Percentiles rank a stretch among this genome's conserved stretches.
phyloP scores from a whole-genome alignment of 2,888 invertebrate genomes.

The Amphimallon solstitiale region DNA sequence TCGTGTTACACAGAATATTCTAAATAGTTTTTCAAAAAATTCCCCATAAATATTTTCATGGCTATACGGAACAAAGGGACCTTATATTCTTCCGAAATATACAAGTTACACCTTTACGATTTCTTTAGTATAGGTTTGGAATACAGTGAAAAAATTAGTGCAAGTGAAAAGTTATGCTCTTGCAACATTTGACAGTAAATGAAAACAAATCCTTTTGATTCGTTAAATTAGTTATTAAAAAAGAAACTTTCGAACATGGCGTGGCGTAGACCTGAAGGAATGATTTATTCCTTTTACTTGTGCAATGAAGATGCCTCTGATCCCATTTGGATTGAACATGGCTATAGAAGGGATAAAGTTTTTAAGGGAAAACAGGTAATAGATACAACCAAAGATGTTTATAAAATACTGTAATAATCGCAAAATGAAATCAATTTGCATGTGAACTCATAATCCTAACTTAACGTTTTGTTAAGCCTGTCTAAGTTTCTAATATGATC shows the following conservation, averaged over 20 bases:
- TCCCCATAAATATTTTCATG: constrained; percentile 28
- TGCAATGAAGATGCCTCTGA: constrained; percentile 38
- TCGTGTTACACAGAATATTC: no score
- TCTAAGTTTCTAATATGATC: no score
- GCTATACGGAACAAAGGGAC: constrained; percentile 32
- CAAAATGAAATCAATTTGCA: no score
- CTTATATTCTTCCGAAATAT: constrained; percentile 32
- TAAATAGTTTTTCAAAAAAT: no score
- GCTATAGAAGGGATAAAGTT: constrained; percentile 17
- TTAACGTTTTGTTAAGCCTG: no score
- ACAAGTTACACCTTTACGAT: constrained; percentile 35
- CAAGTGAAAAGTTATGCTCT: background rate
- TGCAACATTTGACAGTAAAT: background rate
- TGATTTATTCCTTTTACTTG: constrained; percentile 36
- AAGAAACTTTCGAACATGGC: constrained; percentile 4
- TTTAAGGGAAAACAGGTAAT: constrained; percentile 1
- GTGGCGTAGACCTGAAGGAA: constrained; percentile 37
- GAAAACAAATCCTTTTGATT: background rate
- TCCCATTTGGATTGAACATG: constrained; percentile 39
- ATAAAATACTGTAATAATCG: no score
- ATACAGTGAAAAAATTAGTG: background rate
- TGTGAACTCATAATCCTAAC: no score
- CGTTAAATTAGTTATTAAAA: background rate
- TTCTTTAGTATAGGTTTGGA: constrained; percentile 22
- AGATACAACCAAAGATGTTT: no score